Evolutionary conservation across 2,888 invertebrate genomes (phyloP).

Genomic region (Amaurobius ferox): DNA sequence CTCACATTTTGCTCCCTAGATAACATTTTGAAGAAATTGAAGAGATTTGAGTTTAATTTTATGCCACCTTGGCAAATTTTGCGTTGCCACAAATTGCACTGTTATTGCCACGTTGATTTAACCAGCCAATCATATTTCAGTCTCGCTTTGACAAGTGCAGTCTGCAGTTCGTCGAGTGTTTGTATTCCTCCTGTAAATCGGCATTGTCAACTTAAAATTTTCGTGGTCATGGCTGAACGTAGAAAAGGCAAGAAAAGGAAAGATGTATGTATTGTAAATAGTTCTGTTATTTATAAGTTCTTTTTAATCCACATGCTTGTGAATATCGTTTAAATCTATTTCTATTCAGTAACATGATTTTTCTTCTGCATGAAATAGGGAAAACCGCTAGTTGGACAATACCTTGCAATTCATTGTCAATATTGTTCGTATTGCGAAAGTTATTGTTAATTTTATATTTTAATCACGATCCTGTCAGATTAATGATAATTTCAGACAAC

Average conservation of each 20-base stretch:
- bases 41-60: too few relatives aligned
- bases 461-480: too few relatives aligned
- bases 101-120: neutral
- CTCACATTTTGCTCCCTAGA: too few relatives aligned
- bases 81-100: too few relatives aligned
- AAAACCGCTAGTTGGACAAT: too few relatives aligned
- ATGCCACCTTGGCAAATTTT: neutral
- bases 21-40: too few relatives aligned
- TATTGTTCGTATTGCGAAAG: too few relatives aligned
- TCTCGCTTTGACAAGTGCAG: neutral
- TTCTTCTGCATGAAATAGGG: neutral
- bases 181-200: neutral
- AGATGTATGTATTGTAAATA: slow-evolving; percentile 47
- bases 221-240: slow-evolving; percentile 66
- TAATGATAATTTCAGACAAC: too few relatives aligned
- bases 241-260: slow-evolving; percentile 71
- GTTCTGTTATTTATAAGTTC: neutral
- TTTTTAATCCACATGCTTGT: neutral
- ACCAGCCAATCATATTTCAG: neutral
- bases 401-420: too few relatives aligned
- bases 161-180: neutral
- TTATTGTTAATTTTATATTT: too few relatives aligned
- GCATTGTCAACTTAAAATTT: slow-evolving; percentile 29
- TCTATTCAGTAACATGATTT: neutral
- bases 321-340: neutral